Percentiles rank a stretch among this genome's conserved stretches.
Conservation (phyloP, 2,797 vertebrate genomes). For the Hippocampus kuda region DNA sequence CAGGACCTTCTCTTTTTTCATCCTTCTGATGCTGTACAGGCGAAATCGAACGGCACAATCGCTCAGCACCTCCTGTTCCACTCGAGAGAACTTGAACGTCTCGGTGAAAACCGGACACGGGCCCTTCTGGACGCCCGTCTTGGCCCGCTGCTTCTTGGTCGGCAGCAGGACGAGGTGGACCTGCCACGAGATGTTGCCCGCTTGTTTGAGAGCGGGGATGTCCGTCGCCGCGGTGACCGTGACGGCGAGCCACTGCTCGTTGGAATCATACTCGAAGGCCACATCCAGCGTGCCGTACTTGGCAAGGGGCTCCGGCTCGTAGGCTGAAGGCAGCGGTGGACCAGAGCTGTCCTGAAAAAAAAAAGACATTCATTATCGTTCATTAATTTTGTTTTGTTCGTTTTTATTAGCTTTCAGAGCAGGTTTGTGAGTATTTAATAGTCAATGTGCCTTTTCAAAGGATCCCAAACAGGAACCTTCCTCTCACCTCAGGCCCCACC, state of each 20-base stretch:
- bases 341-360: constrained; percentile 68
- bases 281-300: constrained; percentile 96
- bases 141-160: constrained; percentile 92
- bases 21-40: constrained; percentile 86
- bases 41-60: constrained; percentile 92
- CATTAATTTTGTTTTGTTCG: no score
- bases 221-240: constrained; percentile 97
- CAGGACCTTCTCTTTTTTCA: constrained; percentile 95
- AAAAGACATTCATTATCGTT: no score
- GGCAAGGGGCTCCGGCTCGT: constrained; percentile 87
- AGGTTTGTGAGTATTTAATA: no score
- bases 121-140: constrained; percentile 92
- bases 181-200: constrained; percentile 94
- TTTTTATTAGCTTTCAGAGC: no score
- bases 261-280: constrained; percentile 92
- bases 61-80: constrained; percentile 87
- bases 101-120: constrained; percentile 94
- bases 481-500: constrained; percentile 81
- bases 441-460: no score
- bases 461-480: neutral
- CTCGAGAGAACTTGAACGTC: constrained; percentile 88
- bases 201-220: constrained; percentile 86
- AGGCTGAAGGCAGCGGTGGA: constrained; percentile 80
- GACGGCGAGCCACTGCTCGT: constrained; percentile 88
- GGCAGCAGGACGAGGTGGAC: constrained; percentile 95